Base-by-base conservation (phyloP, 23 tunicate genomes). In the Ciona savignyi region DNA sequence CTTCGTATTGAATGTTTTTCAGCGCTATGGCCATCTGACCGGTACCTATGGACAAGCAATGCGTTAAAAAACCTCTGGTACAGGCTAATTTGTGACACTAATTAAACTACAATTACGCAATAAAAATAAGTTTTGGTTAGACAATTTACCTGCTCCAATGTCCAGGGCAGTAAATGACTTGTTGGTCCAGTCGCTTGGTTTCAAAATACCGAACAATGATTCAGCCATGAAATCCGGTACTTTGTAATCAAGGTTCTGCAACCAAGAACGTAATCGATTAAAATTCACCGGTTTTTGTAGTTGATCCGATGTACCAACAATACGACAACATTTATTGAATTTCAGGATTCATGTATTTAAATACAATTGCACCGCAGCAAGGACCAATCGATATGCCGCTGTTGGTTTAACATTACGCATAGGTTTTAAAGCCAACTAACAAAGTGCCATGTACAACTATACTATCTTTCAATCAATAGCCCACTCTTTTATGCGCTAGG, bases 21-120 rank as follows among this genome's bases (percentile, higher is more conserved):
- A 85, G 25, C 3, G 90, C 90, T n/a, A 78, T 78, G 0, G 74
- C 90, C 90, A 85, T 85, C 33, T 85, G 90, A 28, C 90, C 90
- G 29, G 90, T 85, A 3, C 90, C 90, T 85, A 63, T 20, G 72
- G 34, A n/a, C 25, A 42, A 76, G 15, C 56, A 42, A 42, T 9
- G 56, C 56, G 56, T 42, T 42, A 42, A 42, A 42, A 42, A 15
- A 6, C 15, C n/a, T n/a, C n/a, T n/a, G n/a, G n/a, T n/a, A n/a
- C n/a, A n/a, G n/a, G n/a, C n/a, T n/a, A n/a, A n/a, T n/a, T n/a
- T n/a, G n/a, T n/a, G n/a, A n/a, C n/a, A n/a, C n/a, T n/a, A n/a
- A n/a, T n/a, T n/a, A n/a, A n/a, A n/a, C n/a, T n/a, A n/a, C n/a
- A n/a, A n/a, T n/a, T n/a, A n/a, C n/a, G n/a, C n/a, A n/a, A n/a